Evolutionary conservation across 1,140 invertebrate genomes (phyloP), one percentile per base, ranked within the genome.

Genomic region (Semibalanus balanoides): DNA sequence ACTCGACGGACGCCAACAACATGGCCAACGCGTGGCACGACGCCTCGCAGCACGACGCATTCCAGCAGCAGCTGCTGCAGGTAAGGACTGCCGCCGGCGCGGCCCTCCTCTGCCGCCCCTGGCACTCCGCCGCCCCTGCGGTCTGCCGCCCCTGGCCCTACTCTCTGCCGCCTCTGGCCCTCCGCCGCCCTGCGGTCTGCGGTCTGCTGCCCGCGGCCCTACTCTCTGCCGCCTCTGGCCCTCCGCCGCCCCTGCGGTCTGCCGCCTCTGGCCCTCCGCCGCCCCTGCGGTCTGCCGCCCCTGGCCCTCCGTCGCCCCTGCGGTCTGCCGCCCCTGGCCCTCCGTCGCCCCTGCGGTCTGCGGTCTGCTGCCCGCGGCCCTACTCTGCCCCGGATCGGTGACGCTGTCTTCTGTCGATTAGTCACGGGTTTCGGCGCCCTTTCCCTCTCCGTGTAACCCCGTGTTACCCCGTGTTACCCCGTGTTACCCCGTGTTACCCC

Each of bases 201-300:
- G 80, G n/a, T n/a, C n/a, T n/a, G 89, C 90, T 79, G 87, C 92
- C 88, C 84, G 95, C 82, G 95, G 84, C 91, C 94, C 79, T 93
- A 95, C 83, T 92, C 95, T n/a, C n/a, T n/a, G n/a, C n/a, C 28
- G 29, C 28, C 29, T 80, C 89, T 91, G 79, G 87, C 92, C 88
- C 84, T 95, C 82, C 94, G 95, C 86, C 93, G 95, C 84, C 91
- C 94, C 79, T 93, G 95, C 83, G 92, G 95, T 81, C 84, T 95
- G 80, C 93, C 96, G 82, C 93, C 95, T 81, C n/a, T n/a, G n/a
- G n/a, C n/a, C n/a, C n/a, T n/a, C 82, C 94, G 95, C 86, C 93
- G 95, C 84, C 91, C 94, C 79, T 93, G 95, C 83, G 92, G 95
- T 81, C 84, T 95, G 76, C 84, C 86, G 74, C 85, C 85, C 85